Base-by-base conservation (phyloP, 2,797 vertebrate species). In the Peromyscus eremicus region DNA sequence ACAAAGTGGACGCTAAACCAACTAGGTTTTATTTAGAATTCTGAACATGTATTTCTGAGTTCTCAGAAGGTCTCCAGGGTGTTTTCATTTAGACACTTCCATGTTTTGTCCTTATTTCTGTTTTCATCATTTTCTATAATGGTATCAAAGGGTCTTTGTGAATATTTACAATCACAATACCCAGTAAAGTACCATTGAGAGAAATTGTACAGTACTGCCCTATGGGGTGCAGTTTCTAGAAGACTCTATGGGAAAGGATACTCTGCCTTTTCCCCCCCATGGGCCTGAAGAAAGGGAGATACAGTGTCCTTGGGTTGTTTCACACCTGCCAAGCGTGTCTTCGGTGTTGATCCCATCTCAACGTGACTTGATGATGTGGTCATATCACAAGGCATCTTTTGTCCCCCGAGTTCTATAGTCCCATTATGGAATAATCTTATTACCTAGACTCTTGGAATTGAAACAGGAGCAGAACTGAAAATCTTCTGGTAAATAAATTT, bases 21-120 rank as follows among this genome's bases (percentile, higher is more conserved):
- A 37, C 62, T 40, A 27, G 19, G 57, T 81, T 89, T 88, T 82
- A 79, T 79, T 81, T 91, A 46, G 34, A 94, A 95, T 92, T 86
- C 75, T 87, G 83, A 7, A 9, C 66, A 70, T 60, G 23, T 32
- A 29, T 82, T 77, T 89, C 49, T 46, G 46, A 83, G 40, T 73
- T 17, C 27, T 49, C 85, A 82, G 40, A 62, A 9, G 19, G 17
- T 40, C 70, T 76, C 82, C 66, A 60, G 23, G 13, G 70, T 84
- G 57, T 32, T 89, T 71, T 89, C 13, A n/a, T 62, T 29, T 62
- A 70, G 62, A 34, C 29, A 32, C 64, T 23, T 32, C 37, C 12
- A 55, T 5, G 29, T 83, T 89, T 66, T 29, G 57, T 70, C n/a
- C 85, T 88, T 64, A 19, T 34, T 84, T 17, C 62, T 88, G 6